Evolutionary conservation across 30 jellyfish, hydroid and myxozoan genomes (phyloP).

Genomic region (Rhopilema esculentum): DNA sequence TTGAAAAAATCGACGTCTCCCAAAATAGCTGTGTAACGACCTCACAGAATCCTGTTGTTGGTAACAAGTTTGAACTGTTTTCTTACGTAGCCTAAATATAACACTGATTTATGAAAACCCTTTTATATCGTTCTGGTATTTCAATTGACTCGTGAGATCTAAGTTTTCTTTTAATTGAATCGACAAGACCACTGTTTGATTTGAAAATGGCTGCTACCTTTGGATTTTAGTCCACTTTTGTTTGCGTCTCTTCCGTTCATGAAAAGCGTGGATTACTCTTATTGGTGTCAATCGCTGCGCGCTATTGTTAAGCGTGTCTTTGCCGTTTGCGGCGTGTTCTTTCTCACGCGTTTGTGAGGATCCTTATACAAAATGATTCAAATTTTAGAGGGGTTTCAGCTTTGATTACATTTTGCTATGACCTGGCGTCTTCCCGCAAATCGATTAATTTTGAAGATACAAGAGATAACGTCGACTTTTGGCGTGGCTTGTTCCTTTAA

Average conservation of each 20-base stretch:
- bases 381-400: not conserved
- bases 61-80: not conserved
- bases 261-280: constrained; percentile 34
- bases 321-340: constrained; percentile 5
- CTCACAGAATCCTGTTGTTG: not conserved
- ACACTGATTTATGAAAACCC: not conserved
- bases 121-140: not conserved
- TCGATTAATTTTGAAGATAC: not conserved
- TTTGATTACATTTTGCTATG: not conserved
- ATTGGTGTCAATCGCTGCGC: constrained; percentile 8
- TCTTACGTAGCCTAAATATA: not conserved
- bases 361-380: not conserved
- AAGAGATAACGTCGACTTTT: not conserved
- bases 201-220: constrained; percentile 10
- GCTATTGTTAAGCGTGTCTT: constrained; percentile 6
- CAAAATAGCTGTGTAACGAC: not conserved
- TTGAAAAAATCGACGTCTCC: too few species aligned
- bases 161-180: constrained; percentile 21
- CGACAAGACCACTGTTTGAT: constrained; percentile 51
- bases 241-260: constrained; percentile 53
- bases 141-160: constrained; percentile 37
- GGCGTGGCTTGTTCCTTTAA: not conserved
- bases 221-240: constrained; percentile 46
- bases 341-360: constrained; percentile 20
- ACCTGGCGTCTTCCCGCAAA: not conserved